Conservation (phyloP, 2,888 invertebrate genomes). For the Heliconius aoede region DNA sequence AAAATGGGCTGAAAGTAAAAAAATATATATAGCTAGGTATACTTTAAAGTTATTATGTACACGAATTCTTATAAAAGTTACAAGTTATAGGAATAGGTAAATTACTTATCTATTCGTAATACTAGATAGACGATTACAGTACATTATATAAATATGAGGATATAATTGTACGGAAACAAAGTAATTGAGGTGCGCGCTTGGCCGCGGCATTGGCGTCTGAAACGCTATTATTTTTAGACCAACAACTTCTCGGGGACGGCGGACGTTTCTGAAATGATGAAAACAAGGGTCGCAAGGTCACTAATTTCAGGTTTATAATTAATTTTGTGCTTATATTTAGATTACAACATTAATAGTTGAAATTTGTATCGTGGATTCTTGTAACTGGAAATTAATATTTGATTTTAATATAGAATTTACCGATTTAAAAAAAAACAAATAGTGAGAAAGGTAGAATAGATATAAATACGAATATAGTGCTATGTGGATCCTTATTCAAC, state of each 20-base stretch:
- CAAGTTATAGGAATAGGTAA: neutral
- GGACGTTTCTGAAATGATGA: constrained; percentile 52
- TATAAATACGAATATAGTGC: no score
- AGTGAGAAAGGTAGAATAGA: neutral
- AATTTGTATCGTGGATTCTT: neutral
- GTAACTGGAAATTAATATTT: neutral
- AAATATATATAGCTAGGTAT: no score
- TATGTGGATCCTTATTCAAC: no score
- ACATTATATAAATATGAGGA: constrained; percentile 2
- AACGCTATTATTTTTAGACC: constrained; percentile 56
- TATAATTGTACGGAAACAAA: constrained; percentile 42
- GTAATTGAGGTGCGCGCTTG: constrained; percentile 62
- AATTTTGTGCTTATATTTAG: constrained; percentile 16
- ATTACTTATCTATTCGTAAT: neutral
- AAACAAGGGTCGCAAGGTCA: constrained; percentile 47
- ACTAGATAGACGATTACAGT: neutral
- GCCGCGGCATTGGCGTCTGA: constrained; percentile 59
- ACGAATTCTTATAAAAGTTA: neutral
- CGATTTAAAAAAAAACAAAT: neutral
- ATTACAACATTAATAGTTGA: neutral
- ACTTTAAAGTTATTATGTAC: neutral
- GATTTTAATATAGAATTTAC: neutral
- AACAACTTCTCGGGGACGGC: constrained; percentile 51
- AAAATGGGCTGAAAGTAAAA: no score
- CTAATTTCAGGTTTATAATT: neutral